Evolutionary conservation across 2,888 invertebrate species (phyloP).

Genomic region (Hoplodrina blanda): DNA sequence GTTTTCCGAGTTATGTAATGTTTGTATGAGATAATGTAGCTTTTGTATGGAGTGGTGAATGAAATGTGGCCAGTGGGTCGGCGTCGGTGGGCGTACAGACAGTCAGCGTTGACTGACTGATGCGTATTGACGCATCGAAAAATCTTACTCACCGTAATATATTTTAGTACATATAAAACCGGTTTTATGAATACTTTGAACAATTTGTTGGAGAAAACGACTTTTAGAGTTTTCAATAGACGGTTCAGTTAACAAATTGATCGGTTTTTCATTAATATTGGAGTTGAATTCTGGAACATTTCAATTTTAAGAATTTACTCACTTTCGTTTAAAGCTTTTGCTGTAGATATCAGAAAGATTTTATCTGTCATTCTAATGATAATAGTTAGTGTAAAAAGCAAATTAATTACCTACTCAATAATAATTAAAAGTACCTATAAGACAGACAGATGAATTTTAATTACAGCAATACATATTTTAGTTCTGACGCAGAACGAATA

Average conservation of each 20-base stretch:
- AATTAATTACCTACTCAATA: slow-evolving; percentile 8
- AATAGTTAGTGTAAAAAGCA: background rate
- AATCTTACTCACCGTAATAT: slow-evolving; percentile 53
- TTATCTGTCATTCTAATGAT: background rate
- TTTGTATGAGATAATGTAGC: slow-evolving; percentile 79
- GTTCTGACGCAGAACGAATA: slow-evolving; percentile 19
- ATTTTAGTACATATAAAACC: slow-evolving; percentile 44
- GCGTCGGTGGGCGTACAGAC: slow-evolving; percentile 63
- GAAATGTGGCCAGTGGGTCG: slow-evolving; percentile 70
- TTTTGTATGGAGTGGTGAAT: slow-evolving; percentile 77
- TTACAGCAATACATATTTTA: slow-evolving; percentile 34
- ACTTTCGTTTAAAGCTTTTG: background rate
- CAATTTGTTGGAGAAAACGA: slow-evolving; percentile 13
- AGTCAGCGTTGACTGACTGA: slow-evolving; percentile 69
- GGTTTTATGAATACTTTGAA: slow-evolving; percentile 36
- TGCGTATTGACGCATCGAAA: slow-evolving; percentile 56
- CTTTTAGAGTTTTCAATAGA: slow-evolving; percentile 9
- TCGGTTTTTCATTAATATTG: slow-evolving; percentile 10
- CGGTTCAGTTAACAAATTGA: slow-evolving; percentile 15
- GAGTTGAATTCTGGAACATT: background rate
- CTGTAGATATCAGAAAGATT: background rate
- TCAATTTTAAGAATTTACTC: background rate
- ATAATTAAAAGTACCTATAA: slow-evolving; percentile 15
- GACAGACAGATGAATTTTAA: slow-evolving; percentile 23
- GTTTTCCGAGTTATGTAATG: slow-evolving; percentile 81